Conservation (phyloP, 2,113 vertebrate species). For the Columba janthina region DNA sequence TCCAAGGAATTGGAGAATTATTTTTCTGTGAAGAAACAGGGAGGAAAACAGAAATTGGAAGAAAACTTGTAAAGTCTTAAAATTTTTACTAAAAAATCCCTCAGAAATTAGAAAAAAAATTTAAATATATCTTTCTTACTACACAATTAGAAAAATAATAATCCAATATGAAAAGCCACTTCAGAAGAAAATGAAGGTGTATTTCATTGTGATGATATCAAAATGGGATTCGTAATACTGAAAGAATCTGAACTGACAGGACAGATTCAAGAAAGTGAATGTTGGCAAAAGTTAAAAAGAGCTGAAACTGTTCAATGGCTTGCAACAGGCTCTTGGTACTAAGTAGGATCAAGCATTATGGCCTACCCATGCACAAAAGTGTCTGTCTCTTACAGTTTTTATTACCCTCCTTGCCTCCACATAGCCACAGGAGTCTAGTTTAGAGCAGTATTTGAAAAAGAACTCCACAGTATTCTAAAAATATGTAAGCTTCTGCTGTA, state of each 20-base stretch:
- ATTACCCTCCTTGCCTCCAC: not conserved
- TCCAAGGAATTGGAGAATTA: not conserved
- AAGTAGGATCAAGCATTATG: not conserved
- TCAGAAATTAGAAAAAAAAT: not conserved
- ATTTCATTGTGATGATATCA: not conserved
- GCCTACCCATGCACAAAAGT: fast-evolving
- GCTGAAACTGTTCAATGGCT: not conserved
- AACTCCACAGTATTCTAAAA: not conserved
- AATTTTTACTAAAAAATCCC: not conserved
- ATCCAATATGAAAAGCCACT: not conserved
- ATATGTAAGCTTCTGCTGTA: not conserved
- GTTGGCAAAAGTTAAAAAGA: not conserved
- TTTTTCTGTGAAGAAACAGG: not conserved
- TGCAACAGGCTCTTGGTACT: not conserved
- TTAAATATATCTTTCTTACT: not conserved
- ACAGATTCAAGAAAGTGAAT: not conserved
- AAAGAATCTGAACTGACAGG: not conserved
- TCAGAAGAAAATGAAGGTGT: not conserved
- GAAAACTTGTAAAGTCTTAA: not conserved
- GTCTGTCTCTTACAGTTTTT: not conserved
- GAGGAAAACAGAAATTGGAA: not conserved
- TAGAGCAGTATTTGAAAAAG: not conserved
- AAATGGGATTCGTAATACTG: not conserved
- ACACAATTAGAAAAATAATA: not conserved
- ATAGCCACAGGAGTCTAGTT: not conserved